These are phyloP conservation scores for Bostrychus sinensis DNA, from an alignment of 2,113 vertebrate species.

Conservation along the genomic window DNA sequence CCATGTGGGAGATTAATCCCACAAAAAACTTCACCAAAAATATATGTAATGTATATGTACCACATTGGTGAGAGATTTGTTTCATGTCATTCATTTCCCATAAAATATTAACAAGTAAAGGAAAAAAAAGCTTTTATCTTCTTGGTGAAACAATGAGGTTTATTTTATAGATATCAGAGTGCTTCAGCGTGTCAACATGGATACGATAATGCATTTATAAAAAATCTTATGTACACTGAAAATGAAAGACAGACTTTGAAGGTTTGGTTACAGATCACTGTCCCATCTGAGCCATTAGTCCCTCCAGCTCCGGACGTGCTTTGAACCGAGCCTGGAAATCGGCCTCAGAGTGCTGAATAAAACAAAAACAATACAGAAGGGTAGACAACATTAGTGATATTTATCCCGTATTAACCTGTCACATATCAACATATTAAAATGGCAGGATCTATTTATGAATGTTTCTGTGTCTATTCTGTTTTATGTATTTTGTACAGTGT, in stretches of 20 bases:
- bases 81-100: no score
- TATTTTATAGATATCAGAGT: background rate
- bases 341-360: slow-evolving; percentile 83
- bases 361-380: background rate
- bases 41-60: no score
- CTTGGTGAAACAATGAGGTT: background rate
- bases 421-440: no score
- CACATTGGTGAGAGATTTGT: no score
- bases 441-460: no score
- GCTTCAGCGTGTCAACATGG: no score
- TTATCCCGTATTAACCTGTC: no score
- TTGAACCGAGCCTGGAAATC: slow-evolving; percentile 87
- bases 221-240: background rate
- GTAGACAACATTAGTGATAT: background rate
- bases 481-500: no score
- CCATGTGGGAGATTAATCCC: no score
- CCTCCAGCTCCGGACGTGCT: slow-evolving; percentile 88
- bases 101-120: background rate
- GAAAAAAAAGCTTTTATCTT: background rate
- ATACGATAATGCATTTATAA: background rate
- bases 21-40: no score
- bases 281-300: slow-evolving; percentile 81
- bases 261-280: background rate
- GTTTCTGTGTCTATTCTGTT: no score
- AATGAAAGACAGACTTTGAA: background rate